phyloP scores from a whole-genome alignment of 2,113 vertebrate genomes.

The Hucho hucho region DNA sequence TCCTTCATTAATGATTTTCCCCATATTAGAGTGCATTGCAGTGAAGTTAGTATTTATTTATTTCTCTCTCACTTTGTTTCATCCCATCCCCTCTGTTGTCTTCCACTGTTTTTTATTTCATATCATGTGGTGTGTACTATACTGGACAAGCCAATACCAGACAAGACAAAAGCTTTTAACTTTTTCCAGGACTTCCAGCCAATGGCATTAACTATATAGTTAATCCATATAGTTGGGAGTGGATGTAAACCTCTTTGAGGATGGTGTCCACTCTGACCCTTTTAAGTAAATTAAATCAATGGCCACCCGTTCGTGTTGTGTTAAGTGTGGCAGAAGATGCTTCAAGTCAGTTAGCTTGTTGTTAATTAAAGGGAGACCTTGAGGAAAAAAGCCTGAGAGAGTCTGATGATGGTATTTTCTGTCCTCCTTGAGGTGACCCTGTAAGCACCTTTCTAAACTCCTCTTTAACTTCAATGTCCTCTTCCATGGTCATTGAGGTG shows the following conservation, averaged over 20 bases:
- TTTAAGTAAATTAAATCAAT: constrained; percentile 34
- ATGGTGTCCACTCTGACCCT: constrained; percentile 21
- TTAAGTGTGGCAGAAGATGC: constrained; percentile 27
- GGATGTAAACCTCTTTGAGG: neutral
- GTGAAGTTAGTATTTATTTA: neutral
- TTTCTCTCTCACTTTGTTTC: neutral
- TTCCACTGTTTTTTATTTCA: neutral
- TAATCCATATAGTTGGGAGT: neutral
- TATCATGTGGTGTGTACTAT: neutral
- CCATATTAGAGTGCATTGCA: neutral
- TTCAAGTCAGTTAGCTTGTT: neutral
- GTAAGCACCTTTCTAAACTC: neutral
- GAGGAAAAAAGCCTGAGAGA: neutral
- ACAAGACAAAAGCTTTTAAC: neutral
- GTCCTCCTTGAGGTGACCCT: too few species aligned
- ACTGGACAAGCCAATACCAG: neutral
- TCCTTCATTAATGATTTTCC: too few species aligned
- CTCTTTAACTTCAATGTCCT: neutral
- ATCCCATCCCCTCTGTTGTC: neutral
- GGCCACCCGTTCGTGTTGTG: constrained; percentile 21
- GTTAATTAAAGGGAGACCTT: constrained; percentile 16
- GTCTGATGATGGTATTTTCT: neutral
- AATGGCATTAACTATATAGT: neutral
- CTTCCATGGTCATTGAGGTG: constrained; percentile 33
- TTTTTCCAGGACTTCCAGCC: neutral